Conservation (phyloP, 2,797 vertebrate genomes). For the Gymnothorax javanicus region DNA sequence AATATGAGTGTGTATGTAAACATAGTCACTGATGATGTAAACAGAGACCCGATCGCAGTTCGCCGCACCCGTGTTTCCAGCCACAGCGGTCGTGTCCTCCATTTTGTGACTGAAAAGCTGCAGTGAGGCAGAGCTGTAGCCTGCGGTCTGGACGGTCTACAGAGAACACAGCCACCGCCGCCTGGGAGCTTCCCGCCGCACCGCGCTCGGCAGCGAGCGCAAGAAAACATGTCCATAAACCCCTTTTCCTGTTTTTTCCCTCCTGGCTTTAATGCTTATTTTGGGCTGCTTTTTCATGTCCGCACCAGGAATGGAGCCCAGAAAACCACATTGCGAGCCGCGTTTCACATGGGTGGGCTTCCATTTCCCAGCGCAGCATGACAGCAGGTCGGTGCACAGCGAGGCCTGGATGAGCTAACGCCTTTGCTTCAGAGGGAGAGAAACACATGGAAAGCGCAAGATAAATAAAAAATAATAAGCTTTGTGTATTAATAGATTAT, state of each 20-base stretch:
- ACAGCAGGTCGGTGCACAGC: background rate
- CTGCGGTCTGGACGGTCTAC: slow-evolving; percentile 41
- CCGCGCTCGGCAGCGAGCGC: slow-evolving; percentile 54
- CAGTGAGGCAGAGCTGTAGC: slow-evolving; percentile 48
- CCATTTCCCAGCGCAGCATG: slow-evolving; percentile 10
- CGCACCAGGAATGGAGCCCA: slow-evolving; percentile 53
- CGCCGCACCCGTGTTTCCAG: slow-evolving; percentile 31
- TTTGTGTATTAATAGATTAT: background rate
- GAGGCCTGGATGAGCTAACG: background rate
- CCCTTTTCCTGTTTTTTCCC: slow-evolving; percentile 33
- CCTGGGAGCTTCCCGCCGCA: slow-evolving; percentile 62
- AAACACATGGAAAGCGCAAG: background rate
- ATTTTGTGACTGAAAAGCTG: slow-evolving; percentile 48
- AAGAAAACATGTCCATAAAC: slow-evolving; percentile 57
- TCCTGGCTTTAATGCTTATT: slow-evolving; percentile 33
- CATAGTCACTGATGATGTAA: slow-evolving; percentile 45
- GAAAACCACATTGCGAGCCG: slow-evolving; percentile 43
- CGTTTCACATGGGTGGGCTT: slow-evolving; percentile 45
- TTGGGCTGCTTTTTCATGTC: slow-evolving; percentile 47
- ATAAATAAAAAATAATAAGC: too few species aligned
- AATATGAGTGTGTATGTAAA: too few species aligned
- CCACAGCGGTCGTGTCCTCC: slow-evolving; percentile 38
- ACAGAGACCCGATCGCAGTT: slow-evolving; percentile 44
- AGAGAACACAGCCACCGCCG: slow-evolving; percentile 61
- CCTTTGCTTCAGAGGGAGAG: slow-evolving; percentile 3